phyloP scores from a whole-genome alignment of 2,888 invertebrate species.

The Lasioglossum zephyrum region DNA sequence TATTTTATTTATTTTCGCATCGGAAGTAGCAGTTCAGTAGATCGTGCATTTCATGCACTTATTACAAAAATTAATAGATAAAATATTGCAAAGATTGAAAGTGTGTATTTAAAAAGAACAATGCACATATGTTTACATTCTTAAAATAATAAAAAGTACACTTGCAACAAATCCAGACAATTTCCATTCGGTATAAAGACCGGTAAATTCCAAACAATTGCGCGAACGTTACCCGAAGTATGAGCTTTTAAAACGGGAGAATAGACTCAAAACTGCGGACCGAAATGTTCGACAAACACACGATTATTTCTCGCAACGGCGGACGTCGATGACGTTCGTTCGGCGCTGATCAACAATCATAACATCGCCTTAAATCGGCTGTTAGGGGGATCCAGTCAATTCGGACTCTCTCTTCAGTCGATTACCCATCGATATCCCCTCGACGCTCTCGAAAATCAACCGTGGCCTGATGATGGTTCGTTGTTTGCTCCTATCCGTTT shows the following conservation, averaged over 20 bases:
- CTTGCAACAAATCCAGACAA: neutral
- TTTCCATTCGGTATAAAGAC: neutral
- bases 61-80: neutral
- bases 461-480: neutral
- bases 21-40: too few relatives aligned
- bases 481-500: conserved; percentile 24
- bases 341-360: neutral
- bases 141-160: neutral
- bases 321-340: neutral
- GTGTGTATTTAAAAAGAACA: neutral
- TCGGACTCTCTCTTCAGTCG: conserved; percentile 14
- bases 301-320: neutral
- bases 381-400: conserved; percentile 13
- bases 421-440: conserved; percentile 26
- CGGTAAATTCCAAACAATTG: neutral
- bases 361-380: neutral
- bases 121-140: neutral
- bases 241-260: neutral
- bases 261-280: neutral
- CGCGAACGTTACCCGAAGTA: neutral
- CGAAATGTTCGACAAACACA: neutral
- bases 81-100: neutral
- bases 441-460: conserved; percentile 3
- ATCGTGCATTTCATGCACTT: neutral
- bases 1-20: too few relatives aligned